phyloP scores from a whole-genome alignment of 2,888 invertebrate species.

The Biston betularia region DNA sequence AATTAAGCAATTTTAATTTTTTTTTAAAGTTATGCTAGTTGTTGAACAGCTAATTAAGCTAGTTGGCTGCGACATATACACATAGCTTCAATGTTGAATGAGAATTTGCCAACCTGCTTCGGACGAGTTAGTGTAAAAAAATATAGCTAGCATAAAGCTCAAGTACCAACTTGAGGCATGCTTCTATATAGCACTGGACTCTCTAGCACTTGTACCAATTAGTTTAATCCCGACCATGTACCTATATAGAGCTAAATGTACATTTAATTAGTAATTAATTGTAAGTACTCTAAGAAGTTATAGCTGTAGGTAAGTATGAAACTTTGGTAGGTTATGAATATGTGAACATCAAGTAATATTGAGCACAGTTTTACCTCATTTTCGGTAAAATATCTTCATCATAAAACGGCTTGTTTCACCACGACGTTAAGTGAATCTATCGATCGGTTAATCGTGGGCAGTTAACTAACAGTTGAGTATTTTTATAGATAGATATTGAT shows the following conservation, averaged over 20 bases:
- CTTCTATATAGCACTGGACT: not conserved
- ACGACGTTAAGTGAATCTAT: not conserved
- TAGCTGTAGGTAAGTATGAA: conserved; percentile 7
- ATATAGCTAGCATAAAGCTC: not conserved
- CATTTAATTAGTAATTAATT: not conserved
- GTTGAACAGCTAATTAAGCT: too few species aligned
- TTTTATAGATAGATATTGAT: too few species aligned
- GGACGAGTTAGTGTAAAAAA: too few species aligned
- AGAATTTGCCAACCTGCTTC: not conserved
- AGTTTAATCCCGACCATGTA: too few species aligned
- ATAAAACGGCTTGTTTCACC: conserved; percentile 3
- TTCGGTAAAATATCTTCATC: conserved; percentile 22
- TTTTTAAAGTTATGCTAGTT: too few species aligned
- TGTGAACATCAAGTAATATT: conserved; percentile 52
- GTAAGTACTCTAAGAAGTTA: not conserved
- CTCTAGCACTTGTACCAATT: too few species aligned
- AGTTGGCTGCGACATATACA: too few species aligned
- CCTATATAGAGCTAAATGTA: not conserved
- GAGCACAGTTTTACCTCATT: conserved; percentile 59
- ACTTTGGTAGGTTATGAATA: conserved; percentile 38
- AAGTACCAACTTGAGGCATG: not conserved
- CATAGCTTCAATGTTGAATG: not conserved
- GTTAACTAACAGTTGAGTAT: too few species aligned
- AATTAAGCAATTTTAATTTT: too few species aligned
- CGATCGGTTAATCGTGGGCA: not conserved